Conservation (phyloP, 2,888 invertebrate genomes). For the Flexamia atlantica region DNA sequence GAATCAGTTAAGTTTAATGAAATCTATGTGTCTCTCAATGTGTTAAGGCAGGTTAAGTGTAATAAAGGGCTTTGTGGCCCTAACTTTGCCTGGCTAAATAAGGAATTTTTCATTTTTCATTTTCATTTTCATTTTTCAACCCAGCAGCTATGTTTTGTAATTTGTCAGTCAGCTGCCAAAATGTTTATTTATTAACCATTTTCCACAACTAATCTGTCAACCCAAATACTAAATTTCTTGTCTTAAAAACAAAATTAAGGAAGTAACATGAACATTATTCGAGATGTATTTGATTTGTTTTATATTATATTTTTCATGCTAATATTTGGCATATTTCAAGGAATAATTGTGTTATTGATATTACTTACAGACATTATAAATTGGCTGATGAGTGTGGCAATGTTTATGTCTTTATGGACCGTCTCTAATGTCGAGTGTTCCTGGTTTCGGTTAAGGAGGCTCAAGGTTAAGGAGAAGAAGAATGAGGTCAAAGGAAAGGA, state of each 20-base stretch:
- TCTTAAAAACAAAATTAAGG: not conserved
- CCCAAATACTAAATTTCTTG: not conserved
- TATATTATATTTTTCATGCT: not conserved
- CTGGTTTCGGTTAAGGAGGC: not conserved
- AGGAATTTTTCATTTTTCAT: too few relatives aligned
- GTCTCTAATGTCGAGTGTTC: not conserved
- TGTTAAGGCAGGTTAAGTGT: too few relatives aligned
- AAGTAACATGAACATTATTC: slow-evolving; percentile 7
- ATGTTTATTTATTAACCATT: not conserved
- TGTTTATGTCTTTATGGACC: not conserved
- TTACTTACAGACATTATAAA: not conserved
- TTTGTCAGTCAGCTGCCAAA: too few relatives aligned
- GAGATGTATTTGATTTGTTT: slow-evolving; percentile 1
- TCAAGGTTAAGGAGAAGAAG: not conserved
- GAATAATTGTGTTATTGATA: slow-evolving; percentile 16
- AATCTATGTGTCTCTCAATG: too few relatives aligned
- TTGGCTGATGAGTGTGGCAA: not conserved
- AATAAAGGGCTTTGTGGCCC: too few relatives aligned
- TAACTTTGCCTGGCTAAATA: too few relatives aligned
- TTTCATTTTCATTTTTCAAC: too few relatives aligned
- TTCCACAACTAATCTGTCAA: not conserved
- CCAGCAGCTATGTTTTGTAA: too few relatives aligned
- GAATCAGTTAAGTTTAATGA: too few relatives aligned
- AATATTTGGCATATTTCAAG: slow-evolving; percentile 8
- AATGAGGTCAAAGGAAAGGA: not conserved